Evolutionary conservation across 2,888 invertebrate genomes (phyloP).

Genomic region (Lasioglossum calceatum): DNA sequence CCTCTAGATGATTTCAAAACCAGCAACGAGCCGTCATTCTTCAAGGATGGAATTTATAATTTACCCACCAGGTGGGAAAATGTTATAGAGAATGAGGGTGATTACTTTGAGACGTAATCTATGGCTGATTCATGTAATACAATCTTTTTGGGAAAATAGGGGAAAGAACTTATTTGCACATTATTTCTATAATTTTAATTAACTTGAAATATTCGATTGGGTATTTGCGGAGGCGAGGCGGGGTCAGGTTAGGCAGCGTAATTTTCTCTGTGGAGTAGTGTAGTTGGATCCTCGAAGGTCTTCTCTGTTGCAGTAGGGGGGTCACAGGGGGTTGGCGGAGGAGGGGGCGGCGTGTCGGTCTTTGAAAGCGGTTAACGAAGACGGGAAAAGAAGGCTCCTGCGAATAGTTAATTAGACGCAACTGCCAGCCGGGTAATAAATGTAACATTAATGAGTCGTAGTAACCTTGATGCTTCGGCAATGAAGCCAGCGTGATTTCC

Average conservation of each 20-base stretch:
- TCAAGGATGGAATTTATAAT: too few species aligned
- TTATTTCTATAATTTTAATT: neutral
- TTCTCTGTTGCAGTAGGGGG: neutral
- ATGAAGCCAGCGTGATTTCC: slow-evolving; percentile 54
- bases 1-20: too few species aligned
- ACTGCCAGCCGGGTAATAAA: slow-evolving; percentile 61
- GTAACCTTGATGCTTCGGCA: slow-evolving; percentile 62
- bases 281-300: neutral
- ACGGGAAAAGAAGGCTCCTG: slow-evolving; percentile 49
- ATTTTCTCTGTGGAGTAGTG: neutral
- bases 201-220: neutral
- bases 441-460: slow-evolving; percentile 66
- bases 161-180: too few species aligned
- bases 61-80: too few species aligned
- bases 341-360: slow-evolving; percentile 4
- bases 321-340: neutral
- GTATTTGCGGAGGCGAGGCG: neutral
- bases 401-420: slow-evolving; percentile 62
- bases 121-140: too few species aligned
- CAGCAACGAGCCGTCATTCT: too few species aligned
- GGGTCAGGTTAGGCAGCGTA: neutral
- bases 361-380: slow-evolving; percentile 52
- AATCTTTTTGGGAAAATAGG: too few species aligned
- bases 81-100: too few species aligned
- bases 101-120: too few species aligned